Conservation (phyloP, 2,113 vertebrate species). For the Pseudorectes ferrugineus region DNA sequence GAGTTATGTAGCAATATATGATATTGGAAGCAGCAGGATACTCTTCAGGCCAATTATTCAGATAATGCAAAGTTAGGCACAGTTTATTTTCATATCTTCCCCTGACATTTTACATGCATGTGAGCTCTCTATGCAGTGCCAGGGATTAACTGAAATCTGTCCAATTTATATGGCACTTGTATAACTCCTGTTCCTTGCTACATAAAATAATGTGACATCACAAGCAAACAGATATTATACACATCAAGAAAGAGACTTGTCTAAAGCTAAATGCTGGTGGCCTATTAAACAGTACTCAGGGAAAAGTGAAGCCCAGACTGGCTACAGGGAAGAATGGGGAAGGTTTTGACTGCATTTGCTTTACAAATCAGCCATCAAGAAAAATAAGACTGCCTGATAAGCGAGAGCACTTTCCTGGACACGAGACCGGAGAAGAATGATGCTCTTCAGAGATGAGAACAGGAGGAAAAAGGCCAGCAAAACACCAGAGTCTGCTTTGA, state of each 20-base stretch:
- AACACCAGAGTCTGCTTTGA: not conserved
- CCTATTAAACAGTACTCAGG: not conserved
- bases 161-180: not conserved
- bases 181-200: not conserved
- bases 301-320: not conserved
- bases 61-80: not conserved
- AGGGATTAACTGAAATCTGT: not conserved
- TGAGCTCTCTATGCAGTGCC: not conserved
- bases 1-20: not conserved
- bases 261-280: not conserved
- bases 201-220: not conserved
- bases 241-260: not conserved
- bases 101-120: not conserved
- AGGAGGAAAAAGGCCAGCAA: not conserved
- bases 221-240: not conserved
- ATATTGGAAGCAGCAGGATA: not conserved
- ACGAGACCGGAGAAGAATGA: accelerated
- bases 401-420: not conserved
- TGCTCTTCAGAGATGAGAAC: not conserved
- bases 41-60: not conserved
- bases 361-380: not conserved
- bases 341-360: not conserved
- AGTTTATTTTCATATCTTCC: not conserved
- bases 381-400: not conserved
- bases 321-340: not conserved